phyloP scores from a whole-genome alignment of 2,113 vertebrate species.

The Panthera leo region DNA sequence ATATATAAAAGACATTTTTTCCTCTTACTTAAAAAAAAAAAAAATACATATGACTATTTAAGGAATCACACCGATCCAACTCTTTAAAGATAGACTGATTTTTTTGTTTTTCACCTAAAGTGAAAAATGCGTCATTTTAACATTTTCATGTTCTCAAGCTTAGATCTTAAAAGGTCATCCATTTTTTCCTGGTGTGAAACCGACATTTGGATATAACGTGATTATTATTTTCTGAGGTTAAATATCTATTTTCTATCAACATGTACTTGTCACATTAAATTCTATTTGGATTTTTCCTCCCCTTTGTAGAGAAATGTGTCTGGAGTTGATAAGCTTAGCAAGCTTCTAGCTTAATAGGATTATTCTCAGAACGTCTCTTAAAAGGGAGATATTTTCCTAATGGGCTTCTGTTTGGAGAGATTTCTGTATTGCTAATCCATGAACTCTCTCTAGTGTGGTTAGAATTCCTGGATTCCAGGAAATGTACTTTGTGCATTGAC shows the following conservation, averaged over 20 bases:
- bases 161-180: constrained; percentile 36
- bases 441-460: not conserved
- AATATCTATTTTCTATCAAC: not conserved
- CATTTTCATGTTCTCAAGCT: not conserved
- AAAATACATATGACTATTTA: not conserved
- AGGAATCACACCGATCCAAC: not conserved
- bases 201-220: constrained; percentile 11
- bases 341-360: not conserved
- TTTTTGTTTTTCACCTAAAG: constrained; percentile 40
- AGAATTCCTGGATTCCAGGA: not conserved
- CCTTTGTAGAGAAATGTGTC: constrained; percentile 38
- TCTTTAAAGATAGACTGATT: not conserved
- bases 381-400: constrained; percentile 36
- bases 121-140: not conserved
- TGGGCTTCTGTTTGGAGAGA: constrained; percentile 2
- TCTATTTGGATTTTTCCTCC: not conserved
- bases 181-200: not conserved
- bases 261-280: constrained; percentile 13
- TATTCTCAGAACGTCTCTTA: constrained; percentile 15
- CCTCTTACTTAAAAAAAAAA: constrained; percentile 21
- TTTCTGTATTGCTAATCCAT: constrained; percentile 20
- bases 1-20: not conserved
- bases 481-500: not conserved
- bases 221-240: constrained; percentile 43
- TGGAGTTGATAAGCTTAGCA: constrained; percentile 42